Base-by-base conservation (phyloP, 2,113 vertebrate species). In the Ginglymostoma cirratum region DNA sequence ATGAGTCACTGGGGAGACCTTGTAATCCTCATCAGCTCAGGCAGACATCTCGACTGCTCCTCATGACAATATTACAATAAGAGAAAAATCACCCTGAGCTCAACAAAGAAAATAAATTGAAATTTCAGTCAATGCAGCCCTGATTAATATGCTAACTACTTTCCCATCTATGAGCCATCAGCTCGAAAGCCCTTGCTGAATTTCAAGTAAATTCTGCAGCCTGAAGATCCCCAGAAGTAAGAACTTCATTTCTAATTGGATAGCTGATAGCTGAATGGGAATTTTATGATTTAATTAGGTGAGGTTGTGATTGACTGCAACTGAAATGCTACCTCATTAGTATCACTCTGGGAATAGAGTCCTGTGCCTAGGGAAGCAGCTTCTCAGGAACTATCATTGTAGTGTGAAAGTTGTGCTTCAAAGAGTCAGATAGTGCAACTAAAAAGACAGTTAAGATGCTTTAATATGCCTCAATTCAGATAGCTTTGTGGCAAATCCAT, bases 61-160 rank as follows among this genome's bases (percentile, higher is more conserved):
- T 72, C 30, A 10, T 95, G 94, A 95, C 69, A 72, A 95, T 95
- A 95, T 48, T 95, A 95, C 23, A 94, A 48, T 70, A 42, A 94
- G 70, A 94, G 93, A 69, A 70, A 70, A 94, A 94, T 70, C 42
- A 48, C 66, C 27, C 42, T 12, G 23, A 95, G 45, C 42, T 95
- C 69, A 52, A 76, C 94, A 95, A 95, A 95, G 94, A 70, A 95
- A 95, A 70, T 95, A 95, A 95, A 95, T 95, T 95, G 94, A 95
- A 45, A 95, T 95, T 76, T 27, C 94, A 76, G 69, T 76, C 94
- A 95, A 76, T 72, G 67, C 69, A 72, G 69, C 94, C 66, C 69
- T 95, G 69, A 72, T 95, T 95, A 95, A 72, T 95, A 95, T 95
- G 94, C 94, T 72, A 95, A 95, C 94, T 95, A 67, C 94, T 95